phyloP scores from a whole-genome alignment of 2,113 vertebrate species.

The Cephalopholis sonnerati region DNA sequence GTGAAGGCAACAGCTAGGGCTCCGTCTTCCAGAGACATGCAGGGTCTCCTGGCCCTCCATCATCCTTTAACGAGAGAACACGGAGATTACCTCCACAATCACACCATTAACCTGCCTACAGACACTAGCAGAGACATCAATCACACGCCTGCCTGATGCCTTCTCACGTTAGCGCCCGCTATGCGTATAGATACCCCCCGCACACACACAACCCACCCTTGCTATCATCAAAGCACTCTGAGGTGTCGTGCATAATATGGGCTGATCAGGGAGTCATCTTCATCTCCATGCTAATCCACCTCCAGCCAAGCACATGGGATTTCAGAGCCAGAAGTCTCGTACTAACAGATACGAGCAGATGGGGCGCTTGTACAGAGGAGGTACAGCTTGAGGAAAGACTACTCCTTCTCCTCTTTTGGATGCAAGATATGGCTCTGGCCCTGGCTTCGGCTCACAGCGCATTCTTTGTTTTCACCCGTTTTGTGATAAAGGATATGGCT shows the following conservation, averaged over 20 bases:
- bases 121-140: slow-evolving; percentile 78
- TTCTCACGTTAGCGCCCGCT: slow-evolving; percentile 56
- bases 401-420: slow-evolving; percentile 36
- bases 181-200: slow-evolving; percentile 43
- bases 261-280: slow-evolving; percentile 67
- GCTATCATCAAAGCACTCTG: slow-evolving; percentile 66
- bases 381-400: slow-evolving; percentile 21
- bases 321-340: slow-evolving; percentile 25
- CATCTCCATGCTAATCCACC: slow-evolving; percentile 54
- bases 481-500: slow-evolving; percentile 74
- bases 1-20: slow-evolving; percentile 58
- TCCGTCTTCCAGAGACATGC: slow-evolving; percentile 58
- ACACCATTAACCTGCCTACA: slow-evolving; percentile 84
- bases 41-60: slow-evolving; percentile 75
- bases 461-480: slow-evolving; percentile 71
- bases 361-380: neutral
- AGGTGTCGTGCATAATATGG: slow-evolving; percentile 66
- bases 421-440: slow-evolving; percentile 37
- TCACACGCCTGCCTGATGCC: slow-evolving; percentile 74
- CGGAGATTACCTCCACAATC: slow-evolving; percentile 84
- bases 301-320: slow-evolving; percentile 38
- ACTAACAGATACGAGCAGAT: slow-evolving; percentile 5
- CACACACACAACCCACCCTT: slow-evolving; percentile 7
- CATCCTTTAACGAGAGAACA: slow-evolving; percentile 83
- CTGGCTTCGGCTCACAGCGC: slow-evolving; percentile 43